phyloP scores from a whole-genome alignment of 2,797 vertebrate species.

The Xenops minutus region DNA sequence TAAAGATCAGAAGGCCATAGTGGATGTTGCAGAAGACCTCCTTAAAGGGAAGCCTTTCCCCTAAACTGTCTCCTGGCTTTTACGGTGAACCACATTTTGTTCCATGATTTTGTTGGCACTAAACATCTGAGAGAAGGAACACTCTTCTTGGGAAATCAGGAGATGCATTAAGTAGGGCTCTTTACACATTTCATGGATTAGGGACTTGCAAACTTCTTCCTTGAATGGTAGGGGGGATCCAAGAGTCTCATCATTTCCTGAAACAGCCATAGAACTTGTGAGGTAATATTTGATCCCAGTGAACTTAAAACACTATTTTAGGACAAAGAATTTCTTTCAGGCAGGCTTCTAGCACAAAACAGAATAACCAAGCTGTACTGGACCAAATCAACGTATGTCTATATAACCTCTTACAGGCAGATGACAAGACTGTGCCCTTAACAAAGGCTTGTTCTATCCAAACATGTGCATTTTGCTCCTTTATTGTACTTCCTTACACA shows the following conservation, averaged over 20 bases:
- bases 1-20: background rate
- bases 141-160: background rate
- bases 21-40: background rate
- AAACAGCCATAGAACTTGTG: background rate
- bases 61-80: background rate
- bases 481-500: background rate
- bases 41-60: background rate
- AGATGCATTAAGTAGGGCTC: background rate
- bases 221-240: background rate
- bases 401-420: background rate
- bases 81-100: background rate
- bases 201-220: background rate
- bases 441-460: background rate
- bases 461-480: background rate
- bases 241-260: conserved; percentile 36
- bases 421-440: background rate
- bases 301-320: conserved; percentile 8
- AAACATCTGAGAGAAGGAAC: background rate
- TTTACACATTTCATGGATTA: background rate
- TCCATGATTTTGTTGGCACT: conserved; percentile 11
- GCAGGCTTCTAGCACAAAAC: background rate
- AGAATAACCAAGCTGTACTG: background rate
- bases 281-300: conserved; percentile 12
- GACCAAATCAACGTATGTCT: background rate
- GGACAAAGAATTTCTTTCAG: background rate